Evolutionary conservation across 2,113 vertebrate genomes (phyloP).

Genomic region (Bubo bubo): DNA sequence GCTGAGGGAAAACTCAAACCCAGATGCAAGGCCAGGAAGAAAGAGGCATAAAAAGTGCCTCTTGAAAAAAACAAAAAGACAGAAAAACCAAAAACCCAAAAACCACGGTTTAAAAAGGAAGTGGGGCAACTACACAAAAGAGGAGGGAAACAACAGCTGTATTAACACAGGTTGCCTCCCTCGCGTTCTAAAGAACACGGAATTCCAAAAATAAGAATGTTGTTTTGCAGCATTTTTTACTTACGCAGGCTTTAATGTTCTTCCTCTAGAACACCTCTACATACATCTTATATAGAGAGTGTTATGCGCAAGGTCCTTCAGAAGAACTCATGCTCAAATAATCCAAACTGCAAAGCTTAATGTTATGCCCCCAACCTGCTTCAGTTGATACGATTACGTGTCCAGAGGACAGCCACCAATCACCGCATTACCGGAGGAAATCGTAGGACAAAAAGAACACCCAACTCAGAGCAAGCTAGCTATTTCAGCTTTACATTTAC

Average conservation of each 20-base stretch:
- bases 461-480: slow-evolving; percentile 52
- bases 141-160: neutral
- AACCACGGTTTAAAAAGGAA: neutral
- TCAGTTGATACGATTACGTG: neutral
- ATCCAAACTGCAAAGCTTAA: slow-evolving; percentile 14
- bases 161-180: neutral
- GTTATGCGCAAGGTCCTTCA: slow-evolving; percentile 32
- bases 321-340: slow-evolving; percentile 36
- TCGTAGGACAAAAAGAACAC: neutral
- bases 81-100: neutral
- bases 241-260: slow-evolving; percentile 66
- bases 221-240: slow-evolving; percentile 42
- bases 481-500: slow-evolving; percentile 52
- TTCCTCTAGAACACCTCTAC: slow-evolving; percentile 54
- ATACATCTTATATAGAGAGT: neutral
- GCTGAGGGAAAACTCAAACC: slow-evolving; percentile 51
- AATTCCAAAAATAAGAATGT: slow-evolving; percentile 14
- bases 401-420: slow-evolving; percentile 33
- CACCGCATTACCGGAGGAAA: neutral
- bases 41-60: slow-evolving; percentile 39
- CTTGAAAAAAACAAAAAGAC: neutral
- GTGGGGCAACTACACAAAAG: neutral
- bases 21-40: slow-evolving; percentile 34
- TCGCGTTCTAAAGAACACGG: neutral
- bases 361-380: slow-evolving; percentile 6